phyloP scores from a whole-genome alignment of 2,113 vertebrate genomes.

The Isichthys henryi region DNA sequence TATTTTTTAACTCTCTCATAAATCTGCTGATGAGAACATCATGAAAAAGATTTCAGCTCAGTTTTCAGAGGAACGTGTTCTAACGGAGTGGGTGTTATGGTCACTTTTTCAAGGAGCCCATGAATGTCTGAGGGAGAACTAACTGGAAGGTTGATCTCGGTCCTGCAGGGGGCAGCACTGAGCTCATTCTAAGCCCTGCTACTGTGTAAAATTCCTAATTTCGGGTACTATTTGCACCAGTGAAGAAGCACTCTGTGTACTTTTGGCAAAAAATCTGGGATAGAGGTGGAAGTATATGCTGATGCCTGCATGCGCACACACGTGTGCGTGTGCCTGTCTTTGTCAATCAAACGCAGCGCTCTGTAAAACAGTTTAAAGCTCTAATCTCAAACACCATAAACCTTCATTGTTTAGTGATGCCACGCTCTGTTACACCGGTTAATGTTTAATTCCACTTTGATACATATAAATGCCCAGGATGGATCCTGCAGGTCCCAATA shows the following conservation, averaged over 20 bases:
- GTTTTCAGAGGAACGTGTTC: background rate
- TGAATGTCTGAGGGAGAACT: background rate
- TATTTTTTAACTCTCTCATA: background rate
- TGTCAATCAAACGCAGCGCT: background rate
- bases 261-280: background rate
- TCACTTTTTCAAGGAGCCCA: background rate
- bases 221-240: background rate
- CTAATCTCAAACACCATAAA: background rate
- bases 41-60: background rate
- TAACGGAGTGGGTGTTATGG: background rate
- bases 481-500: background rate
- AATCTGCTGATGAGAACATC: no score
- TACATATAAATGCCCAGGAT: constrained; percentile 36
- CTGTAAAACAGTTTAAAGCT: background rate
- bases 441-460: constrained; percentile 55
- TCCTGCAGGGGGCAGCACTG: background rate
- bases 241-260: background rate
- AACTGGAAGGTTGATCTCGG: background rate
- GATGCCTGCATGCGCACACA: background rate
- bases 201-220: background rate
- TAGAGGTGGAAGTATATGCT: background rate
- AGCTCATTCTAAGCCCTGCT: background rate
- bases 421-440: constrained; percentile 39
- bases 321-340: background rate
- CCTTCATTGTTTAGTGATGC: background rate